Evolutionary conservation across 2,113 vertebrate genomes (phyloP), one percentile per base, ranked within the genome.

Genomic region (Sinosuthora webbiana): DNA sequence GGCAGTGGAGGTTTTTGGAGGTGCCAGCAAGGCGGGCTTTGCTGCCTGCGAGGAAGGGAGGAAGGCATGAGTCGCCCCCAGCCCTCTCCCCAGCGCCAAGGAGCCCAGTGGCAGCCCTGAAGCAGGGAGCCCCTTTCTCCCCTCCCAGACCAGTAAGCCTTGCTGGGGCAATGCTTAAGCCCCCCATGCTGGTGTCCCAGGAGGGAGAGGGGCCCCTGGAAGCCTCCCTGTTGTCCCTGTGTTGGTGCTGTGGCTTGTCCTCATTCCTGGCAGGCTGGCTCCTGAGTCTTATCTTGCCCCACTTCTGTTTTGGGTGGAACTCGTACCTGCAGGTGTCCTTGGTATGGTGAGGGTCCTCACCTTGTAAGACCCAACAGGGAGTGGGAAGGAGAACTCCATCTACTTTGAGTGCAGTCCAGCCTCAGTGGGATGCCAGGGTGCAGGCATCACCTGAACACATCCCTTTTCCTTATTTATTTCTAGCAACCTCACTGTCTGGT

Each of bases 1-100:
- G 67, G 98, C 98, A 0, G 98, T 99, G 45, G 99, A 99, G 27
- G 98, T 99, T 86, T 99, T 99, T 0, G 99, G 99, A 7, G 99
- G 99, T 0, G 99, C 99, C 45, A 98, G 97, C 67, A 99, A 99
- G 97, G 97, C 96, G 9, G 83, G 97, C 64, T 98, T 99, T 9
- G 96, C 99, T 1, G 98, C 98, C 60, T 99, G 99, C 8, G 98
- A 98, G 79, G 98, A 98, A 87, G 98, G 97, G 92, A 95, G 97
- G 96, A 98, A 98, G 98, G 98, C 99, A 15, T 99, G 95, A 98
- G 89, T 23, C 8, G 55, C 95, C 96, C 83, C 75, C 63, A 41
- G 2, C 68, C 82, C 90, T 93, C 79, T 69, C 78, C 87, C 87
- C 89, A 78, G 78, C 2, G 4, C 83, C 27, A n/a, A 96, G 94